Evolutionary conservation across 2,888 invertebrate species (phyloP), one percentile per base, ranked within the genome.

Genomic region (Nebria salina): DNA sequence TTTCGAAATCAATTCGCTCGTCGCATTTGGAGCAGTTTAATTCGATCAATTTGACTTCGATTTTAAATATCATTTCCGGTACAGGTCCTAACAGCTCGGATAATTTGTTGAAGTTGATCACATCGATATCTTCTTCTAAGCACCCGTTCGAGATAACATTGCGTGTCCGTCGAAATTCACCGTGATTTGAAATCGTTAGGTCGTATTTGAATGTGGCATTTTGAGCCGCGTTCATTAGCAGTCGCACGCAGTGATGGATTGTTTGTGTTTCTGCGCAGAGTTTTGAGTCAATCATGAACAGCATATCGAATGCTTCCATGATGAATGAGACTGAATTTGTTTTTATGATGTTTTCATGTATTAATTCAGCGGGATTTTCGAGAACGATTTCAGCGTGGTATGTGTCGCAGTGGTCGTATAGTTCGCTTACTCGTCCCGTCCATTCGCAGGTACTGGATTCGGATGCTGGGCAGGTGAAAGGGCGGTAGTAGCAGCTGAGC

Each of bases 271-370:
- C 15, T 11, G 26, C 9, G n/a, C 65, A 76, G 2, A 76, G n/a
- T 76, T 76, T 76, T 6, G 34, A n/a, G n/a, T 76, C 26, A 25
- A 76, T 20, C 5, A 76, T 15, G 34, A 76, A 76, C 25, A 76
- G 2, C 25, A 65, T 25, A 13, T 41, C 65, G 11, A n/a, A 76
- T 7, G 66, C 66, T 25, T 26, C 34, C 3, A 64, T 65, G 6
- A 76, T 43, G 34, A 65, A 76, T 13, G 65, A 66, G 13, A 26
- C 26, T 34, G 8, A 1, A 65, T 26, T 76, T 1, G 25, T 64
- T 66, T n/a, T 76, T 26, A 2, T 65, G 1, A 76, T 65, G 13
- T 54, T 13, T n/a, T 66, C 66, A 65, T 76, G 76, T n/a, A 26
- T 15, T 34, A 76, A n/a, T 26, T 26, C 34, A 34, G 4, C 20